phyloP scores from a whole-genome alignment of 2,113 vertebrate genomes.

The Buteo buteo region DNA sequence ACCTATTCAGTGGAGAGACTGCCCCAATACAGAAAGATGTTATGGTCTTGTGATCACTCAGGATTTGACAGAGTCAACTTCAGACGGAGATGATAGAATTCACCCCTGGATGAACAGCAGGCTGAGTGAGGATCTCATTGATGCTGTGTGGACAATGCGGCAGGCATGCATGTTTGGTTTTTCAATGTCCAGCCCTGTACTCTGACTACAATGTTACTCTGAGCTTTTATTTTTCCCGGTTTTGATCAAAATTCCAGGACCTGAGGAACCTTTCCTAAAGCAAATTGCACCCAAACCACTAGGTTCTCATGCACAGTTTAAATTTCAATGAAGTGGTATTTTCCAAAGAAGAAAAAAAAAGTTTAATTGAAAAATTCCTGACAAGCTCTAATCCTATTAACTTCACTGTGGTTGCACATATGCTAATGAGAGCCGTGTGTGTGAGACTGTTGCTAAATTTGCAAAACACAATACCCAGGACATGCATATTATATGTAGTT shows the following conservation, averaged over 20 bases:
- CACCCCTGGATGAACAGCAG: not conserved
- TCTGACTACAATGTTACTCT: not conserved
- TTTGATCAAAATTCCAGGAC: constrained; percentile 46
- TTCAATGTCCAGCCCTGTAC: not conserved
- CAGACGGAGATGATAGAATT: not conserved
- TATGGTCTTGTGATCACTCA: not conserved
- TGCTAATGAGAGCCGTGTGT: constrained; percentile 64
- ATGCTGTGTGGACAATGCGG: not conserved
- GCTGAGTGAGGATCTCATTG: not conserved
- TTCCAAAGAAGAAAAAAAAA: constrained; percentile 33
- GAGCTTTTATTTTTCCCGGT: not conserved
- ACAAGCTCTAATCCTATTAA: constrained; percentile 66
- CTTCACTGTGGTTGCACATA: constrained; percentile 42
- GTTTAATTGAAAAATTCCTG: constrained; percentile 70
- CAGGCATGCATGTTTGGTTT: not conserved
- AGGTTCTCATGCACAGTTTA: constrained; percentile 43
- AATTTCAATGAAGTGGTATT: constrained; percentile 55
- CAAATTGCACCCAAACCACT: not conserved
- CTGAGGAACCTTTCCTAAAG: constrained; percentile 11
- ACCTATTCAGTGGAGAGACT: not conserved
- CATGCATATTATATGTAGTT: constrained; percentile 52
- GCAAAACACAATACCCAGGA: constrained; percentile 61
- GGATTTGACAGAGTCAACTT: not conserved
- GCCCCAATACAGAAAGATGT: not conserved
- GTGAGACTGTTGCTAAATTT: constrained; percentile 58